phyloP scores from a whole-genome alignment of 2,113 vertebrate species.

The Ammodytes dubius region DNA sequence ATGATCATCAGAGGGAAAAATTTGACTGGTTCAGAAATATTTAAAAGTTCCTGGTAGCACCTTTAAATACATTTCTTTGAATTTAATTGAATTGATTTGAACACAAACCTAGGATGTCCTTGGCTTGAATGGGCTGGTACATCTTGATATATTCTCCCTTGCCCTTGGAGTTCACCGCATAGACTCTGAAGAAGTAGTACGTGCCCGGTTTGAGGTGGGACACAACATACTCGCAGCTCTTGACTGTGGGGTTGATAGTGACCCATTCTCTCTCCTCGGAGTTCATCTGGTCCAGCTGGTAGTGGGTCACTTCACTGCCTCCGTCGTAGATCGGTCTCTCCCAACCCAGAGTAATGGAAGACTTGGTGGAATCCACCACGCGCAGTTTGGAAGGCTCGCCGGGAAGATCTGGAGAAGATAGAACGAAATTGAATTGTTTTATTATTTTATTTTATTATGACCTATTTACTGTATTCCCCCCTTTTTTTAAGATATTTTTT shows the following conservation, averaged over 20 bases:
- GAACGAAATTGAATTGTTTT: too few relatives aligned
- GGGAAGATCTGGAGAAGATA: slow-evolving; percentile 89
- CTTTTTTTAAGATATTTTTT: too few relatives aligned
- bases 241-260: slow-evolving; percentile 91
- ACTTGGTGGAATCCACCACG: slow-evolving; percentile 96
- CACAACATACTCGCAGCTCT: slow-evolving; percentile 95
- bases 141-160: slow-evolving; percentile 94
- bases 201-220: slow-evolving; percentile 91
- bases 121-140: slow-evolving; percentile 93
- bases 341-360: slow-evolving; percentile 96
- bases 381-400: slow-evolving; percentile 94
- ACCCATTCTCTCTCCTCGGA: slow-evolving; percentile 93
- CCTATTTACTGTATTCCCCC: too few relatives aligned
- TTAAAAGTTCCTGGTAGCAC: too few relatives aligned
- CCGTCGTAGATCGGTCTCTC: slow-evolving; percentile 96
- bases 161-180: slow-evolving; percentile 93
- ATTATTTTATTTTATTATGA: too few relatives aligned
- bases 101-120: slow-evolving; percentile 95
- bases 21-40: too few relatives aligned
- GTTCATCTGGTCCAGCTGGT: slow-evolving; percentile 91
- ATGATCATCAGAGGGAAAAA: too few relatives aligned
- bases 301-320: slow-evolving; percentile 93
- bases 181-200: slow-evolving; percentile 96
- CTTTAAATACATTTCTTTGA: too few relatives aligned
- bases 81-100: neutral